Evolutionary conservation across 37 sponge, comb jelly and placozoan genomes (phyloP).

Genomic region (Aphrocallistes beatrix): DNA sequence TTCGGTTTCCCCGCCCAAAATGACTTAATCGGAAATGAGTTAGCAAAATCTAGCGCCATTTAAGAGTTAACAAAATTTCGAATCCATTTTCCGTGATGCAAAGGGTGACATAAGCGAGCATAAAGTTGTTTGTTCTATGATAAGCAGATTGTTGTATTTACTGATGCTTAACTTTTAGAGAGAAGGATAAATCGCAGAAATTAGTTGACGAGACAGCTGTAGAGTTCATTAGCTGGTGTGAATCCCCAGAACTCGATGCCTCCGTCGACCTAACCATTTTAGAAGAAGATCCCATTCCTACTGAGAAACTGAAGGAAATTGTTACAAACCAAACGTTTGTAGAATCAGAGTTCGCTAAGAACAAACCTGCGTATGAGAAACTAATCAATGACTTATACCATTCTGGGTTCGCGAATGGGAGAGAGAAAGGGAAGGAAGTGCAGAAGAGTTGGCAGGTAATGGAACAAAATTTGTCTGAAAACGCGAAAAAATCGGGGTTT

Average conservation of each 20-base stretch:
- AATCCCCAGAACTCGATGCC: neutral
- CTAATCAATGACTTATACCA: neutral
- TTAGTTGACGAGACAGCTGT: neutral
- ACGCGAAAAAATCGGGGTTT: neutral
- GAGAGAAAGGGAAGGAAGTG: constrained; percentile 11
- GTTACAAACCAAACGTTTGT: neutral
- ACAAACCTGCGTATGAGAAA: neutral
- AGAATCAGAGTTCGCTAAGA: neutral
- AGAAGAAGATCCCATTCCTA: neutral
- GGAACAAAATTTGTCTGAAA: neutral
- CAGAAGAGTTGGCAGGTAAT: neutral
- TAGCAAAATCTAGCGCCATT: too few species aligned
- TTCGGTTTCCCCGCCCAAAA: too few species aligned
- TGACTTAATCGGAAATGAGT: too few species aligned
- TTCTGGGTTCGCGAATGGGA: neutral
- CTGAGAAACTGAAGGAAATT: neutral
- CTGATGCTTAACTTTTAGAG: too few species aligned
- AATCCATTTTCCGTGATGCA: too few species aligned
- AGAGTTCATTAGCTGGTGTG: neutral
- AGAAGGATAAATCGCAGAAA: neutral
- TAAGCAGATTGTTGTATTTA: too few species aligned
- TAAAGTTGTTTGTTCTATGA: too few species aligned
- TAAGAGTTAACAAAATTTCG: too few species aligned
- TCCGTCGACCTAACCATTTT: neutral
- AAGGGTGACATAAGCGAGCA: too few species aligned